A percentile compares a stretch with the other conserved stretches of the same genome.
Evolutionary conservation across 2,888 invertebrate genomes (phyloP).

Genomic region (Fabriciana adippe): DNA sequence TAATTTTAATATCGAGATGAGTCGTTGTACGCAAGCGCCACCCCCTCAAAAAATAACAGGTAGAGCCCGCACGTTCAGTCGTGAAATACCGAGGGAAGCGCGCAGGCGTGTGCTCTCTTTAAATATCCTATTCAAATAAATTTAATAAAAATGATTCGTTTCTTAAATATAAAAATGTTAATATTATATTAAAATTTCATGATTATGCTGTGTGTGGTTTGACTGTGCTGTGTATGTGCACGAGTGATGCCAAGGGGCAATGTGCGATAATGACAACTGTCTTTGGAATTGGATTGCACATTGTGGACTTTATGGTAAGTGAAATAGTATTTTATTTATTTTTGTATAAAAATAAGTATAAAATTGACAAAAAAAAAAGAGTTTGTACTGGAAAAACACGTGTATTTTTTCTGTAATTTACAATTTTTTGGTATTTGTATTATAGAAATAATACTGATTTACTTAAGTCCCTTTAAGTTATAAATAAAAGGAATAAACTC

Average conservation of each 20-base stretch:
- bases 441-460: too few relatives aligned
- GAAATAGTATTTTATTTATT: not conserved
- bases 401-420: not conserved
- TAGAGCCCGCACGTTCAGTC: slow-evolving; percentile 60
- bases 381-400: too few relatives aligned
- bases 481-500: too few relatives aligned
- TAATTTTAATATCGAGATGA: slow-evolving; percentile 42
- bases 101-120: slow-evolving; percentile 59
- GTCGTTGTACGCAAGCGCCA: slow-evolving; percentile 49
- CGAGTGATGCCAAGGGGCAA: slow-evolving; percentile 70
- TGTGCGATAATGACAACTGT: slow-evolving; percentile 74
- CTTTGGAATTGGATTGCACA: slow-evolving; percentile 73
- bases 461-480: too few relatives aligned
- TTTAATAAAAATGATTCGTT: not conserved
- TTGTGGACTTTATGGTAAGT: slow-evolving; percentile 69
- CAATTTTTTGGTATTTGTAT: too few relatives aligned
- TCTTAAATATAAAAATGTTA: slow-evolving; percentile 17
- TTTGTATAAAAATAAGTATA: too few relatives aligned
- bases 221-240: slow-evolving; percentile 70
- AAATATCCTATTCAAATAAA: not conserved
- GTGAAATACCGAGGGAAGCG: slow-evolving; percentile 58
- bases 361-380: not conserved
- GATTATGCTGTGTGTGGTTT: slow-evolving; percentile 53
- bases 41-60: slow-evolving; percentile 49
- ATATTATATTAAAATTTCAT: not conserved